phyloP scores from a whole-genome alignment of 2,888 invertebrate genomes.

The Phaonia tiefii region DNA sequence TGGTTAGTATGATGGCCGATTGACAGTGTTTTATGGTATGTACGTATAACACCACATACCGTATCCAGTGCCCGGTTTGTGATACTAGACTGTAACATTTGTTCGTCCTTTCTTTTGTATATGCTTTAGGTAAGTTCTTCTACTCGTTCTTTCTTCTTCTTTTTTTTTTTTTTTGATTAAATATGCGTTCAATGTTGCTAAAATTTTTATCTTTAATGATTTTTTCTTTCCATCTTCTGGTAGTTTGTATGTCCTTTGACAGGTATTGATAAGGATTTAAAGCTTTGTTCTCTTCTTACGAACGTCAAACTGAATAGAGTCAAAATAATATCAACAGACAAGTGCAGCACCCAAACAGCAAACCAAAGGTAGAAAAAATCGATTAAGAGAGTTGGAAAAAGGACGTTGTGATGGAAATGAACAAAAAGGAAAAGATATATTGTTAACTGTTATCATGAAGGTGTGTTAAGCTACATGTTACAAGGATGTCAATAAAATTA shows the following conservation, averaged over 20 bases:
- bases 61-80: too few species aligned
- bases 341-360: not conserved
- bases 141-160: not conserved
- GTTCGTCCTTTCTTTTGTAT: not conserved
- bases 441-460: slow-evolving; percentile 29
- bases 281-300: not conserved
- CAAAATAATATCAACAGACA: not conserved
- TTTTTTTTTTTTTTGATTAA: slow-evolving; percentile 29
- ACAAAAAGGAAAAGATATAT: slow-evolving; percentile 5
- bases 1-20: slow-evolving; percentile 47
- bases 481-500: slow-evolving; percentile 31
- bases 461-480: slow-evolving; percentile 27
- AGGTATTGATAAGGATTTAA: slow-evolving; percentile 23
- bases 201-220: slow-evolving; percentile 29
- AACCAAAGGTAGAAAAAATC: slow-evolving; percentile 18
- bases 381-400: slow-evolving; percentile 25
- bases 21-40: slow-evolving; percentile 50
- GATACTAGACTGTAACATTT: too few species aligned
- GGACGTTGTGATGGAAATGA: too few species aligned
- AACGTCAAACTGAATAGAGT: slow-evolving; percentile 12
- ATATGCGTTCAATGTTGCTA: slow-evolving; percentile 34
- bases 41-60: too few species aligned
- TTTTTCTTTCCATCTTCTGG: slow-evolving; percentile 12
- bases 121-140: not conserved
- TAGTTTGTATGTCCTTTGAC: slow-evolving; percentile 24